Evolutionary conservation across 2,888 invertebrate genomes (phyloP), one percentile per base, ranked within the genome.

Genomic region (Phyllotreta cruciferae): DNA sequence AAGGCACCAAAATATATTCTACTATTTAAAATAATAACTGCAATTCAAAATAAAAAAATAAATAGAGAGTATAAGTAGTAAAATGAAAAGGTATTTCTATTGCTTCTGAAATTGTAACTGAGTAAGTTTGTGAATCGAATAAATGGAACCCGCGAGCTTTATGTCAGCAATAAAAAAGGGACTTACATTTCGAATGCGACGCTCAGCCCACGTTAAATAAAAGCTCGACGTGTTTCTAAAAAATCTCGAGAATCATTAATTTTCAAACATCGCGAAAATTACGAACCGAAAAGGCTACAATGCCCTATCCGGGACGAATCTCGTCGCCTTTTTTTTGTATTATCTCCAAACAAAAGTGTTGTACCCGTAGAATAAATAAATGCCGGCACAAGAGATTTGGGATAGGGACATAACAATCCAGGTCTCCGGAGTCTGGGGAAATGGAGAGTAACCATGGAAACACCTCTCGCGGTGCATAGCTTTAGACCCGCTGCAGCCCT

Each of bases 371-470:
- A 67, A 67, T 67, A 65, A 67, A 67, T 67, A 67, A 67, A 67
- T 65, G 67, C 67, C 65, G 64, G 62, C 67, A 67, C 65, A 63
- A 67, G 65, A 69, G 67, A 69, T 67, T 69, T 62, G 65, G 68
- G 67, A 70, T 72, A 67, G 68, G 70, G 69, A 64, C 70, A 70
- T 69, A 70, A 72, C 71, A 67, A 70, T 72, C 72, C 70, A 66
- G 72, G 72, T 68, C 72, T 72, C 72, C 64, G 61, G 72, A 72
- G 72, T 70, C 70, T 69, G 71, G 72, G 72, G 69, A 71, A 68
- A 53, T 63, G 63, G 63, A 62, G 62, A 66, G 68, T 72, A 65
- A 67, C 72, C 72, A 72, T 72, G 69, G 72, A 67, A 71, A 72
- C 72, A 69, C 71, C 72, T 66, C 50, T 63, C 66, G 56, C 62